Evolutionary conservation across 1,140 invertebrate genomes (phyloP).

Genomic region (Camponotus pennsylvanicus): DNA sequence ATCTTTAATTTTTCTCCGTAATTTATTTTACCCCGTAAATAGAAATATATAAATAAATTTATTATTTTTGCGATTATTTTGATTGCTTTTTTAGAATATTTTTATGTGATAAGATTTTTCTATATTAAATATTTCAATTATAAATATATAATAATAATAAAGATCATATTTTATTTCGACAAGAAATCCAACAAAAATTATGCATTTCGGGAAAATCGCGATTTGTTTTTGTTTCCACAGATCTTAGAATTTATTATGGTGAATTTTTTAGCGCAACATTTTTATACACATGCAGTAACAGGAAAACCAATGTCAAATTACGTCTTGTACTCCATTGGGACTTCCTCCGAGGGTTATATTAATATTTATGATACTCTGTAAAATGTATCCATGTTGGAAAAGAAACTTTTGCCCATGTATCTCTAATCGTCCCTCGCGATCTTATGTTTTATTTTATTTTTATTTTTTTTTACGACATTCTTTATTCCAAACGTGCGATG

Average conservation of each 20-base stretch:
- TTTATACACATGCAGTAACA: conserved; percentile 6
- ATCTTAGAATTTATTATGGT: not conserved
- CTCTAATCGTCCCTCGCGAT: conserved; percentile 42
- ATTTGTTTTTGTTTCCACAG: not conserved
- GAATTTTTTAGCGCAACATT: not conserved
- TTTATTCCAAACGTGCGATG: conserved; percentile 15
- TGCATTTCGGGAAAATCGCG: not conserved
- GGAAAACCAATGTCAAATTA: conserved; percentile 30
- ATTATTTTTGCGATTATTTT: not conserved
- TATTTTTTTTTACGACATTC: not conserved
- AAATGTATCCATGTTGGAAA: conserved; percentile 41
- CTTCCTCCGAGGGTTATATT: conserved; percentile 27
- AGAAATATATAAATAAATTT: not conserved
- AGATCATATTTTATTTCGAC: not conserved
- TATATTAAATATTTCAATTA: not conserved
- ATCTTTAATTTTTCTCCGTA: not conserved
- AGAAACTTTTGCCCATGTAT: conserved; percentile 46
- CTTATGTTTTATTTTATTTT: conserved; percentile 32
- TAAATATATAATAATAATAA: not conserved
- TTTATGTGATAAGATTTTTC: conserved; percentile 9
- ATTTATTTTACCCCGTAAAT: not conserved
- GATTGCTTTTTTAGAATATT: not conserved
- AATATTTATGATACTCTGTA: conserved; percentile 45
- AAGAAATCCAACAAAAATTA: not conserved
- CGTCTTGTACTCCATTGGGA: conserved; percentile 22